A percentile compares a stretch with the other conserved stretches of the same genome.
phyloP scores from a whole-genome alignment of 35 echinoderm and acorn worm genomes.

The Apostichopus parvimensis region DNA sequence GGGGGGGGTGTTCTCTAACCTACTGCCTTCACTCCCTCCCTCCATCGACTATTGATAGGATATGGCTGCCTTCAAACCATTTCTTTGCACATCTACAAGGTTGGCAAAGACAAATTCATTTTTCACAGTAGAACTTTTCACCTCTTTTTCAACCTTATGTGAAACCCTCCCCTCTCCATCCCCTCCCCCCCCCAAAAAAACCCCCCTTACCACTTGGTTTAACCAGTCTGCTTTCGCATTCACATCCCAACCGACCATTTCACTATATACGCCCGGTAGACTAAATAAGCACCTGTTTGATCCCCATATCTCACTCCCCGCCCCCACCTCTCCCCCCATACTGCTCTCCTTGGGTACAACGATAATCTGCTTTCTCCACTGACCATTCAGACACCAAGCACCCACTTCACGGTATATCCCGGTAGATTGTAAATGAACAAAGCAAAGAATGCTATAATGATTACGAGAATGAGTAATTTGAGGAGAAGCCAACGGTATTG shows the following conservation, averaged over 20 bases:
- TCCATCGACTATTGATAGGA: too few relatives aligned
- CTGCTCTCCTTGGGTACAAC: background rate
- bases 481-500: constrained; percentile 81
- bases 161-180: too few relatives aligned
- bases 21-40: too few relatives aligned
- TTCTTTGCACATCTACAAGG: too few relatives aligned
- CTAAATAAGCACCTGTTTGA: background rate
- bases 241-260: background rate
- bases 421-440: constrained; percentile 85
- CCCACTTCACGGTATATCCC: constrained; percentile 78
- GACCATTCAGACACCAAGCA: constrained; percentile 65
- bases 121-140: too few relatives aligned
- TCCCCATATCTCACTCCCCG: background rate
- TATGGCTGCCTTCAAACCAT: too few relatives aligned
- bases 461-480: constrained; percentile 65
- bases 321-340: background rate
- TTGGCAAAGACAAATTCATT: too few relatives aligned
- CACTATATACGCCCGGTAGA: background rate
- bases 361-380: too few relatives aligned
- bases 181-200: too few relatives aligned
- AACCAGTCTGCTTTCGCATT: background rate
- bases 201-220: background rate
- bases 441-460: constrained; percentile 72
- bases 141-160: too few relatives aligned
- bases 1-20: too few relatives aligned